These are phyloP conservation scores for Ditula angustiorana DNA, from an alignment of 2,888 invertebrate species.

Conservation along the genomic window DNA sequence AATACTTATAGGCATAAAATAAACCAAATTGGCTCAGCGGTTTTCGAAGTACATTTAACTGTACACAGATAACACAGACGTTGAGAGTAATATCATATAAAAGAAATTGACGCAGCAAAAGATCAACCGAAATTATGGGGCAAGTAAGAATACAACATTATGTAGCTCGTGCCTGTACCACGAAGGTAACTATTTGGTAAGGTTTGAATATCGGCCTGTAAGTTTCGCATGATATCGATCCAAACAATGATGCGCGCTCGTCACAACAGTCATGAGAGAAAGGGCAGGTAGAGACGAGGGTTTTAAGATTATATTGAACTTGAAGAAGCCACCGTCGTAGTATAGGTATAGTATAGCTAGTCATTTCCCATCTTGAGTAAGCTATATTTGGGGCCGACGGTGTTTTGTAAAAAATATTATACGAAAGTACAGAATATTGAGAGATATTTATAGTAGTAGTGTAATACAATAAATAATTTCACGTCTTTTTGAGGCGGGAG, in stretches of 20 bases:
- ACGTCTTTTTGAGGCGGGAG: too few relatives aligned
- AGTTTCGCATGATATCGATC: conserved; percentile 61
- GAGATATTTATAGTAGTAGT: too few relatives aligned
- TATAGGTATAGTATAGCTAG: too few relatives aligned
- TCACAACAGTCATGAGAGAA: conserved; percentile 22
- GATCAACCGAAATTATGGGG: background rate
- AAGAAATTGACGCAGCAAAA: background rate
- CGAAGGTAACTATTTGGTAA: conserved; percentile 47
- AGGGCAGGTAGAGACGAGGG: conserved; percentile 13
- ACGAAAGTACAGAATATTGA: too few relatives aligned
- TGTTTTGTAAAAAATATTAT: too few relatives aligned
- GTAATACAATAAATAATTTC: too few relatives aligned
- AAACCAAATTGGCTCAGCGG: too few relatives aligned
- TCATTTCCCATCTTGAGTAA: too few relatives aligned
- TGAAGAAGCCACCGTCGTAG: background rate
- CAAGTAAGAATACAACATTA: conserved; percentile 1
- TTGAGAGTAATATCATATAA: background rate
- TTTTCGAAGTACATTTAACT: too few relatives aligned
- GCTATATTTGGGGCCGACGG: too few relatives aligned
- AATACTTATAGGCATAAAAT: too few relatives aligned
- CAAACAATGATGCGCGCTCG: conserved; percentile 42
- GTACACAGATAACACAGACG: too few relatives aligned
- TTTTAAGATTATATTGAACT: background rate
- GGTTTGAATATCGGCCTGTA: conserved; percentile 55
- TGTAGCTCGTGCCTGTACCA: conserved; percentile 36